phyloP scores from a whole-genome alignment of 2,113 vertebrate species.

The Melozone crissalis region DNA sequence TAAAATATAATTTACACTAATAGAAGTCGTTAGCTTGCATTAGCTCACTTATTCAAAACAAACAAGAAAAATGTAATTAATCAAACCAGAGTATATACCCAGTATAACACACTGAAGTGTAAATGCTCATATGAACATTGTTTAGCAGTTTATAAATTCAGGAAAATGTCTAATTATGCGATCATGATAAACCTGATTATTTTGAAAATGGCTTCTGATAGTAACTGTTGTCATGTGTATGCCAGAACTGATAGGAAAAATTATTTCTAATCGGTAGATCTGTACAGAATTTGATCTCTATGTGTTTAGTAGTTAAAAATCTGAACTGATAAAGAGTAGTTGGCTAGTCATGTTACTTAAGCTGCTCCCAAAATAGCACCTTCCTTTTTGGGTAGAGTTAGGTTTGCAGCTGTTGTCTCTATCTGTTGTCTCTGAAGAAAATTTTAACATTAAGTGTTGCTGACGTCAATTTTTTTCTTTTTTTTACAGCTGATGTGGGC shows the following conservation, averaged over 20 bases:
- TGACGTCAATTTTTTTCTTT: constrained; percentile 72
- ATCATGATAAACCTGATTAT: not conserved
- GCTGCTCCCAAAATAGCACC: constrained; percentile 75
- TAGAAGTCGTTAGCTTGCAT: not conserved
- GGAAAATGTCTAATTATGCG: not conserved
- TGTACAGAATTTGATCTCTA: not conserved
- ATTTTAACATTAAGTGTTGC: constrained; percentile 75
- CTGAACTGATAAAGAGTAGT: constrained; percentile 70
- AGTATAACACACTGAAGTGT: not conserved
- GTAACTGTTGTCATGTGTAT: not conserved
- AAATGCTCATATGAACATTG: not conserved
- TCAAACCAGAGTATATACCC: not conserved
- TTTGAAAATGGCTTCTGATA: not conserved
- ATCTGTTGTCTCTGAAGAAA: constrained; percentile 75
- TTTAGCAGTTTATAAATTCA: not conserved
- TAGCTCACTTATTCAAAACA: not conserved
- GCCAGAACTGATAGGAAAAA: not conserved
- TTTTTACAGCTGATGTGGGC: constrained; percentile 68
- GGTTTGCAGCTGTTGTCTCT: constrained; percentile 76
- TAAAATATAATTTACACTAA: not conserved
- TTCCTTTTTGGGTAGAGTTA: constrained; percentile 73
- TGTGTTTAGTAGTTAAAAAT: constrained; percentile 30
- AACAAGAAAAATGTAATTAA: not conserved
- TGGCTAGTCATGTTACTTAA: constrained; percentile 75
- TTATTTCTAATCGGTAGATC: not conserved